Evolutionary conservation across 1,140 invertebrate species (phyloP).

Genomic region (Drepana arcuata): DNA sequence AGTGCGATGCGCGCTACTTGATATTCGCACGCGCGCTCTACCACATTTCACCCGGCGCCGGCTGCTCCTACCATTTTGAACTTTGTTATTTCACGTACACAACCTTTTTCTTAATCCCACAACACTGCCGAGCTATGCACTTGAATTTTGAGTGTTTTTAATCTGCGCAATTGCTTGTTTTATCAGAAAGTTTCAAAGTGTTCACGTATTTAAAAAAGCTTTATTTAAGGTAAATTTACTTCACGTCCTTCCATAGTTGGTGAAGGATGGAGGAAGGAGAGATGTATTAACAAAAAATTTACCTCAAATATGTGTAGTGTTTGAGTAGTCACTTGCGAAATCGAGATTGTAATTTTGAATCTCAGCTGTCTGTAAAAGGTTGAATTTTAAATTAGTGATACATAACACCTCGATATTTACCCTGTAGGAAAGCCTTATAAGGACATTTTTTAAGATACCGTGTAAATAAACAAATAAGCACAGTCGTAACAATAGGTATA

Average conservation of each 20-base stretch:
- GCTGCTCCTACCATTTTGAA: constrained; percentile 33
- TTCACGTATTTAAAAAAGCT: neutral
- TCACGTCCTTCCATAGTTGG: neutral
- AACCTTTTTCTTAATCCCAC: constrained; percentile 17
- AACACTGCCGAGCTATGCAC: constrained; percentile 13
- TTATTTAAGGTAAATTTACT: neutral
- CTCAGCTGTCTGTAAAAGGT: too few relatives aligned
- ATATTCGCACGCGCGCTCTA: constrained; percentile 28
- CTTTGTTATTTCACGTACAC: constrained; percentile 41
- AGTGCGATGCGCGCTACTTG: constrained; percentile 26
- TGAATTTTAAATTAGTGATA: too few relatives aligned
- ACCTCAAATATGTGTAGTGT: neutral
- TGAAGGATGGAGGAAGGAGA: too few relatives aligned
- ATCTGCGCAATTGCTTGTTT: neutral
- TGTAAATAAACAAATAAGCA: too few relatives aligned
- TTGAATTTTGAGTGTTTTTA: constrained; percentile 9
- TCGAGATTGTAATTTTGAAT: too few relatives aligned
- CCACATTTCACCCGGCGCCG: constrained; percentile 41
- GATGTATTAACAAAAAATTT: too few relatives aligned
- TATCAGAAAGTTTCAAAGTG: neutral
- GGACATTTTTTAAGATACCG: too few relatives aligned
- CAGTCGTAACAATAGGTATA: too few relatives aligned
- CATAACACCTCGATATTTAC: too few relatives aligned
- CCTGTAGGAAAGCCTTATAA: too few relatives aligned
- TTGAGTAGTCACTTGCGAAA: neutral